Evolutionary conservation across 2,888 invertebrate genomes (phyloP).

Genomic region (Bedellia somnulentella): DNA sequence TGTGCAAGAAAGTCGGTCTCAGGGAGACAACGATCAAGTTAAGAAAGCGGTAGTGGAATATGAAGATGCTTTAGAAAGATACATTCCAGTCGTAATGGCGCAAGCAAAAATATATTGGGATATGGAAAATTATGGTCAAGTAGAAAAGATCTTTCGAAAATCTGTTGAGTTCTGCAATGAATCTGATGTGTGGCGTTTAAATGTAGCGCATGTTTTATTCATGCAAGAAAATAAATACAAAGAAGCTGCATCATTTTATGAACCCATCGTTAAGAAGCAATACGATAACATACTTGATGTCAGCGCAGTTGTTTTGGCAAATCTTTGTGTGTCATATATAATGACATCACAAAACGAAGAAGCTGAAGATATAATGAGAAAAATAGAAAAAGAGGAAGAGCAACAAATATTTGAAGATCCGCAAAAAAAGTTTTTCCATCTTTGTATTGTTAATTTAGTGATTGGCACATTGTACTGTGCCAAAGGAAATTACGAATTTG

Average conservation of each 20-base stretch:
- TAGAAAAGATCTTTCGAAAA: constrained; percentile 95
- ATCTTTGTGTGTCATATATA: constrained; percentile 97
- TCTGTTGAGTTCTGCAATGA: constrained; percentile 98
- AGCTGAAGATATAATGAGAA: constrained; percentile 97
- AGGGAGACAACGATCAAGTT: constrained; percentile 85
- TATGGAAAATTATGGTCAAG: constrained; percentile 90
- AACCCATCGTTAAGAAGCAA: constrained; percentile 94
- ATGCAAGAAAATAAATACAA: constrained; percentile 99
- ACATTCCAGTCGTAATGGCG: constrained; percentile 98
- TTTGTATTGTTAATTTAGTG: constrained; percentile 97
- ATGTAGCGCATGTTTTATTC: constrained; percentile 97
- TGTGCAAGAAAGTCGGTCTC: constrained; percentile 88
- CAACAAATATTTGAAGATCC: constrained; percentile 88
- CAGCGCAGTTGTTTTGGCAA: constrained; percentile 97
- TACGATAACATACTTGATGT: constrained; percentile 92
- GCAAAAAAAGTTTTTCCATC: constrained; percentile 90
- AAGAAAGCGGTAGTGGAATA: constrained; percentile 90
- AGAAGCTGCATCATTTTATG: constrained; percentile 97
- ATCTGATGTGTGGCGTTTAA: constrained; percentile 95
- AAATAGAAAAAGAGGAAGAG: constrained; percentile 98
- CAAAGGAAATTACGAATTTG: constrained; percentile 98
- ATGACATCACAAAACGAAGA: constrained; percentile 99
- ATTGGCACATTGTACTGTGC: constrained; percentile 98
- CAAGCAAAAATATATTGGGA: constrained; percentile 99
- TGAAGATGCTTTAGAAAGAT: constrained; percentile 87